Evolutionary conservation across 2,113 vertebrate species (phyloP), one percentile per base, ranked within the genome.

Genomic region (Cyphomyrus discorhynchus): DNA sequence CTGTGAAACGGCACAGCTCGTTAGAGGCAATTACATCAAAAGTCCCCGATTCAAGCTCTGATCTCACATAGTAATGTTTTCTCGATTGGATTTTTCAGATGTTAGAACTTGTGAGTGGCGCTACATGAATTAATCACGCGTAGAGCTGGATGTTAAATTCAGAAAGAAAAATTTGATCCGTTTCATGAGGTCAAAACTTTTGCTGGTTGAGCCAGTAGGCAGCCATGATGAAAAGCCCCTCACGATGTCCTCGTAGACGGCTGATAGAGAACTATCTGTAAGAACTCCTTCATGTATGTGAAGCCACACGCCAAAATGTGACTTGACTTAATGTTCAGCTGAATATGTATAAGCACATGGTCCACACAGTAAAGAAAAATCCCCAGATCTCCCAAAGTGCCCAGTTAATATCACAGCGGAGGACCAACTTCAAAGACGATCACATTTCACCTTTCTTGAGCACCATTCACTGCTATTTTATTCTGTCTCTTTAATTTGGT

Each of bases 401-500:
- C 15, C 47, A 8, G 85, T 47, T 52, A 50, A 86, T 50, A 86
- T 86, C 85, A 86, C 42, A 47, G 39, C 8, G 21, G 35, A 80
- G 74, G 74, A 80, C 74, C 74, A 42, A 80, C 35, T 13, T 70
- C 62, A 19, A 80, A 80, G 31, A 80, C 5, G 15, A 35, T 80
- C 74, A 42, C 6, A 42, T 24, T 84, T n/a, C 82, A 84, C 42
- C 45, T n/a, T 47, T n/a, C 24, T 24, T 21, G 42, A 84, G 3
- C 82, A n/a, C 42, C 17, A 47, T 84, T 84, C 19, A 82, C 15
- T 24, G 77, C 15, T 82, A 42, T 80, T 80, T 17, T 80, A 42
- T 31, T 70, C 58, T 66, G 11, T 66, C 62, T 70, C 45, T 49
- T 46, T 90, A 88, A 90, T 92, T 92, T 92, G 91, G 92, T 77